Percentiles rank a stretch among this genome's conserved stretches.
These are phyloP conservation scores for Mus caroli DNA, from an alignment of 2,797 vertebrate genomes.

Conservation along the genomic window DNA sequence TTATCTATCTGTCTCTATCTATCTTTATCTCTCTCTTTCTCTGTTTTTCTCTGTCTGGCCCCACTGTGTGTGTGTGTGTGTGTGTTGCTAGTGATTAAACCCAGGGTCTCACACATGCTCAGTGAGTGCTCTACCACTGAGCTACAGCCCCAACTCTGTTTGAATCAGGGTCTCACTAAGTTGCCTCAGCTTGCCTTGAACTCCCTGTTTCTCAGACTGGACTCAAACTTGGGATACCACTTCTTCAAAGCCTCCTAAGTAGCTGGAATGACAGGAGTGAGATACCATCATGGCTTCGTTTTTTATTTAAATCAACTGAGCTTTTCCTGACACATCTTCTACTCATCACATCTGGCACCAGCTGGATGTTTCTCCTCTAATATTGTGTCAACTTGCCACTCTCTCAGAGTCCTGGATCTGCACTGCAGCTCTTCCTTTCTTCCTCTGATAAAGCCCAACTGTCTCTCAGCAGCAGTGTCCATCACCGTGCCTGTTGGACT, in stretches of 20 bases:
- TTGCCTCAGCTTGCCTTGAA: background rate
- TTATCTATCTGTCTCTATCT: background rate
- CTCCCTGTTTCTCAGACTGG: background rate
- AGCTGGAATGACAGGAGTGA: background rate
- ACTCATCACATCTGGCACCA: slow-evolving; percentile 28
- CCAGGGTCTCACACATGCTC: background rate
- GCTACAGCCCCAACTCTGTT: background rate
- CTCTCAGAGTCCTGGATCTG: background rate
- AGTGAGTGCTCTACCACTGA: background rate
- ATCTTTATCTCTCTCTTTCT: background rate
- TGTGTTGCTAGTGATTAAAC: background rate
- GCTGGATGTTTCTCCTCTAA: background rate
- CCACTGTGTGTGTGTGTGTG: background rate
- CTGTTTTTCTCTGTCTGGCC: background rate
- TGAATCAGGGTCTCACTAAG: background rate
- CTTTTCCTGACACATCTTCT: background rate
- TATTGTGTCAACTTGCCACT: slow-evolving; percentile 62
- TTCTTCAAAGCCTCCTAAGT: background rate
- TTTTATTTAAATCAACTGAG: background rate
- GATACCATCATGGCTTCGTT: background rate
- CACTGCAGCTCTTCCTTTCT: background rate
- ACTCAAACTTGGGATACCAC: background rate
- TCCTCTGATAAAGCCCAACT: background rate
- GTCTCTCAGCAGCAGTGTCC: background rate
- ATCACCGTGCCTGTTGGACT: background rate